Conservation (phyloP, 2,113 vertebrate genomes). For the Stegastes partitus region DNA sequence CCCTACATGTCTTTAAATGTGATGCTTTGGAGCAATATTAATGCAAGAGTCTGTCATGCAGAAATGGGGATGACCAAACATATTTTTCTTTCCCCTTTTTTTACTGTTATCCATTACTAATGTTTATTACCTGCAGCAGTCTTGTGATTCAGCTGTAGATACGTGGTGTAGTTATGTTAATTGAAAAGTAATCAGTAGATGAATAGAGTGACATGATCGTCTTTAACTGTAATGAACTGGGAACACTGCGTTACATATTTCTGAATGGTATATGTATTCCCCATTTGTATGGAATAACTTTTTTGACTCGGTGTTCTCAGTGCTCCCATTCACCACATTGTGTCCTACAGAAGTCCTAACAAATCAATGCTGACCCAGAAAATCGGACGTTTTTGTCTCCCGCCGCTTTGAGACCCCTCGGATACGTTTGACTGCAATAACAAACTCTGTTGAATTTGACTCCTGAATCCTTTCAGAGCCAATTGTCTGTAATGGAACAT, state of each 20-base stretch:
- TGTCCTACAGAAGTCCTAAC: slow-evolving; percentile 43
- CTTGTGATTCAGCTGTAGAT: no score
- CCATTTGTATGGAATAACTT: background rate
- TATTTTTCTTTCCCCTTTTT: no score
- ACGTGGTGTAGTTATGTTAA: no score
- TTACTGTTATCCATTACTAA: no score
- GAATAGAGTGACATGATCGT: background rate
- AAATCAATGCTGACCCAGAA: slow-evolving; percentile 51
- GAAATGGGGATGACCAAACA: no score
- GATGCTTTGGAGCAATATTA: no score
- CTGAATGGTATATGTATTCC: background rate
- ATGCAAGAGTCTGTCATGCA: no score
- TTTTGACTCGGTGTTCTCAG: slow-evolving; percentile 18
- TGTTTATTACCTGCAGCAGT: no score
- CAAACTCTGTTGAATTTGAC: slow-evolving; percentile 62
- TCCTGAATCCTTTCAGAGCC: slow-evolving; percentile 58
- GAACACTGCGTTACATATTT: background rate
- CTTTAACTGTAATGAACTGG: background rate
- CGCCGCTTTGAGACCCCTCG: slow-evolving; percentile 55
- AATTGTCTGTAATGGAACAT: slow-evolving; percentile 63
- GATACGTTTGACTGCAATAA: slow-evolving; percentile 66
- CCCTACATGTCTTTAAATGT: no score
- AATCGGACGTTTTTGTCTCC: slow-evolving; percentile 39
- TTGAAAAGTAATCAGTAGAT: no score
- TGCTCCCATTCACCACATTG: slow-evolving; percentile 11